Evolutionary conservation across 2,888 invertebrate species (phyloP).

Genomic region (Acleris sparsana): DNA sequence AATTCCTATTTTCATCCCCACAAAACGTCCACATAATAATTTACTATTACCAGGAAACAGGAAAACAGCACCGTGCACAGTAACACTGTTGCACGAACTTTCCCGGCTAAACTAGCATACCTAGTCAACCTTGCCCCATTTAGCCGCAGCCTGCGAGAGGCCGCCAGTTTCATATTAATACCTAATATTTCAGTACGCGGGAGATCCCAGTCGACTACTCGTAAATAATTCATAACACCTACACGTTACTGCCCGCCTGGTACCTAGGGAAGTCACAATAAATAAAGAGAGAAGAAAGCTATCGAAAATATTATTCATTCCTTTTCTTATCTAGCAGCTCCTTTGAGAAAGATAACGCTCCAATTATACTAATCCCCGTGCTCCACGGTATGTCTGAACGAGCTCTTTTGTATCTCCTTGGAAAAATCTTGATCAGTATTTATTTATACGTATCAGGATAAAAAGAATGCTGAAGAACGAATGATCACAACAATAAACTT

Average conservation of each 20-base stretch:
- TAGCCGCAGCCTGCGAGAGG: slow-evolving; percentile 38
- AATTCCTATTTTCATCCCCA: background rate
- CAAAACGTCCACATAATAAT: background rate
- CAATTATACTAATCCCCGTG: slow-evolving; percentile 25
- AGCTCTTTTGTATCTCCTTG: slow-evolving; percentile 11
- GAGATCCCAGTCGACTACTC: slow-evolving; percentile 44
- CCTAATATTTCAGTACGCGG: slow-evolving; percentile 49
- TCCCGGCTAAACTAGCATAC: slow-evolving; percentile 35
- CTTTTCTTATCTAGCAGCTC: slow-evolving; percentile 4
- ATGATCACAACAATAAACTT: slow-evolving; percentile 12
- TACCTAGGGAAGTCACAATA: slow-evolving; percentile 18
- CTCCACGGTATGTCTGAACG: slow-evolving; percentile 7
- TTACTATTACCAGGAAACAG: slow-evolving; percentile 14
- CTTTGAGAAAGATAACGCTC: slow-evolving; percentile 17
- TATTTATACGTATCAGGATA: slow-evolving; percentile 10
- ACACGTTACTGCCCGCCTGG: slow-evolving; percentile 22
- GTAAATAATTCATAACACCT: slow-evolving; percentile 59
- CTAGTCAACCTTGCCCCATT: slow-evolving; percentile 49
- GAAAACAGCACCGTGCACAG: slow-evolving; percentile 17
- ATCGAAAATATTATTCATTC: slow-evolving; percentile 12
- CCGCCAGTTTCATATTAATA: slow-evolving; percentile 48
- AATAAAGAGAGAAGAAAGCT: slow-evolving; percentile 20
- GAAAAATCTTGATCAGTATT: slow-evolving; percentile 2
- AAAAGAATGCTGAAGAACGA: slow-evolving; percentile 9
- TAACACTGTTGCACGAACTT: slow-evolving; percentile 33